Base-by-base conservation (phyloP, 1,140 invertebrate genomes). In the Hylyphantes graminicola region DNA sequence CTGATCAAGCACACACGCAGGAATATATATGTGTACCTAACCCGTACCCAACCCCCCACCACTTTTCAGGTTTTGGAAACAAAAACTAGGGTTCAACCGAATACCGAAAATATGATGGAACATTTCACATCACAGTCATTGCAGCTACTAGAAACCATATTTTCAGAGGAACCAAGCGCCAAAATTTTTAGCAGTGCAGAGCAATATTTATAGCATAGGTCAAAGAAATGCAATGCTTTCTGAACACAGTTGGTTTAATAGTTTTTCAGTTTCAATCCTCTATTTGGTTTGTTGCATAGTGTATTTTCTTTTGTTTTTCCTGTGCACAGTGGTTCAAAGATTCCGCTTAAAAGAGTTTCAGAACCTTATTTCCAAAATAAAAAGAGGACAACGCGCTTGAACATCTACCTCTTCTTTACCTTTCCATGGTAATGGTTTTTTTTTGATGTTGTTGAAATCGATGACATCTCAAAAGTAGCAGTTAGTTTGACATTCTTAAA, bases 181-280 rank as follows among this genome's bases (percentile, higher is more conserved):
- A 51, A 51, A 70, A 68, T 50, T 35, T 35, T n/a, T 48, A 68
- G n/a, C 51, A 54, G 17, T 6, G 51, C 48, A 10, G 12, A 68
- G 15, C 10, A 11, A 15, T 17, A 10, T 70, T 53, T 53, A 48
- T 70, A 70, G 11, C 15, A 51, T 11, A 70, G 54, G 54, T 48
- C 48, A 70, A 70, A 53, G 5, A 53, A 70, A 70, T 11, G 8
- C 19, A 17, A 21, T 21, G 12, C 51, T 67, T 51, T 70, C 67
- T 70, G 67, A 70, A 70, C 67, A 70, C 67, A 70, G 67, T n/a
- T 70, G 67, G 67, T 51, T 17, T 9, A 17, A 10, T 53, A n/a
- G 51, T 7, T 70, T 70, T 48, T 51, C 67, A 70, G 11, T 13
- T 51, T 53, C 19, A 17, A 53, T 51, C 5, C 8, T 17, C 48